These are phyloP conservation scores for Bugula neritina DNA, from an alignment of 2,888 invertebrate genomes.

Conservation along the genomic window DNA sequence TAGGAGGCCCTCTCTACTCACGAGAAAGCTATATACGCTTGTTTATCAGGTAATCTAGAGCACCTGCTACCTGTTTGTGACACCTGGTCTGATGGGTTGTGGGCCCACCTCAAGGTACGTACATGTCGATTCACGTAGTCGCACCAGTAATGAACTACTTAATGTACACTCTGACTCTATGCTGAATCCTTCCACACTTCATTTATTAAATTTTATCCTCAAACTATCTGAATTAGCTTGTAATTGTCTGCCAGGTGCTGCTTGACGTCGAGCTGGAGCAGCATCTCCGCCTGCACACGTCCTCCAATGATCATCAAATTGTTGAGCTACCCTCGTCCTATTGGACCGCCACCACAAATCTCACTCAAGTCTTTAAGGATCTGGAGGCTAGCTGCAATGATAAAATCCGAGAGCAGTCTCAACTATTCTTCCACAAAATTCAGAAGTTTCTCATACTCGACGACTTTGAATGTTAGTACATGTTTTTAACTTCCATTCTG, in stretches of 20 bases:
- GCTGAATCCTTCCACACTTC: no score
- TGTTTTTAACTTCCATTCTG: no score
- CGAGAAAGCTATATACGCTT: conserved; percentile 66
- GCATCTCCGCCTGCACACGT: conserved; percentile 63
- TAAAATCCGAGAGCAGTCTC: conserved; percentile 57
- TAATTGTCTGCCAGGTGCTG: no score
- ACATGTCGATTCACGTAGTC: no score
- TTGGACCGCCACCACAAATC: conserved; percentile 32
- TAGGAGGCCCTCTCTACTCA: conserved; percentile 40
- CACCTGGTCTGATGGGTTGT: conserved; percentile 84
- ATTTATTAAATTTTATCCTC: no score
- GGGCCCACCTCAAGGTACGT: conserved; percentile 67
- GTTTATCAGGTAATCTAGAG: conserved; percentile 75
- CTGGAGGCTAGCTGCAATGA: neutral
- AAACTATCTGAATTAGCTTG: no score
- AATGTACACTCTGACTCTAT: no score
- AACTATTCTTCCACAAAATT: conserved; percentile 66
- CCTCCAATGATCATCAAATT: conserved; percentile 43
- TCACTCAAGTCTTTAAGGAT: conserved; percentile 13
- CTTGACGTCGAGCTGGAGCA: conserved; percentile 80
- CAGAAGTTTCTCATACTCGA: conserved; percentile 81
- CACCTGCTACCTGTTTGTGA: conserved; percentile 69
- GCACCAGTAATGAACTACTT: no score
- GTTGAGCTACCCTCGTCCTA: conserved; percentile 42
- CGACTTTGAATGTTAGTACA: conserved; percentile 57